Evolutionary conservation across 2,888 invertebrate genomes (phyloP).

Genomic region (Epistrophe grossulariae): DNA sequence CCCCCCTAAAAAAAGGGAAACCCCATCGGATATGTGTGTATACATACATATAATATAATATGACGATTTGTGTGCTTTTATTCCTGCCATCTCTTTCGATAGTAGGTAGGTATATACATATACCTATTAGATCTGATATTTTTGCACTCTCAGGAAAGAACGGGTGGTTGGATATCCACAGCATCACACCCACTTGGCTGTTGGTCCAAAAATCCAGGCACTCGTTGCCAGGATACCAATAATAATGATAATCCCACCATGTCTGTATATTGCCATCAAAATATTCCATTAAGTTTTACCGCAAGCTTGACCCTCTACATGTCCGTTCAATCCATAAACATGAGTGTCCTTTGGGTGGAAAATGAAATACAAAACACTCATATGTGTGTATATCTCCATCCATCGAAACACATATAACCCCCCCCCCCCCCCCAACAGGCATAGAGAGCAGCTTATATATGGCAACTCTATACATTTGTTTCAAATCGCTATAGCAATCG

Average conservation of each 20-base stretch:
- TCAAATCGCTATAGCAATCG: conserved; percentile 72
- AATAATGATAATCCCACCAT: conserved; percentile 75
- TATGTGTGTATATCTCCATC: conserved; percentile 34
- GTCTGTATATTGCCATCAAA: conserved; percentile 73
- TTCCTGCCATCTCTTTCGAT: conserved; percentile 52
- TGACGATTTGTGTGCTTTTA: conserved; percentile 63
- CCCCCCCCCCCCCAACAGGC: neutral
- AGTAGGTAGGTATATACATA: neutral
- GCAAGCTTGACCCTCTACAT: conserved; percentile 60
- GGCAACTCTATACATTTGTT: conserved; percentile 65
- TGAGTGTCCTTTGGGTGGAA: conserved; percentile 48
- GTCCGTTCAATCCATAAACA: conserved; percentile 31
- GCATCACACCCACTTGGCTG: neutral
- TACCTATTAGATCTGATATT: conserved; percentile 29
- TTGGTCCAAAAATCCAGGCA: neutral
- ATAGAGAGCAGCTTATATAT: conserved; percentile 9
- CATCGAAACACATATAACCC: too few relatives aligned
- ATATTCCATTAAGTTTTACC: conserved; percentile 71
- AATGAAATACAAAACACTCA: conserved; percentile 73
- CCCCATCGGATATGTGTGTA: conserved; percentile 38
- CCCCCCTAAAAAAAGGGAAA: conserved; percentile 38
- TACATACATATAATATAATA: conserved; percentile 19
- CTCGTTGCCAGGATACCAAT: conserved; percentile 74
- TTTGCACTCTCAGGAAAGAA: conserved; percentile 18
- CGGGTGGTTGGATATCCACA: conserved; percentile 16